Evolutionary conservation across 2,888 invertebrate species (phyloP).

Genomic region (Phyto melanocephala): DNA sequence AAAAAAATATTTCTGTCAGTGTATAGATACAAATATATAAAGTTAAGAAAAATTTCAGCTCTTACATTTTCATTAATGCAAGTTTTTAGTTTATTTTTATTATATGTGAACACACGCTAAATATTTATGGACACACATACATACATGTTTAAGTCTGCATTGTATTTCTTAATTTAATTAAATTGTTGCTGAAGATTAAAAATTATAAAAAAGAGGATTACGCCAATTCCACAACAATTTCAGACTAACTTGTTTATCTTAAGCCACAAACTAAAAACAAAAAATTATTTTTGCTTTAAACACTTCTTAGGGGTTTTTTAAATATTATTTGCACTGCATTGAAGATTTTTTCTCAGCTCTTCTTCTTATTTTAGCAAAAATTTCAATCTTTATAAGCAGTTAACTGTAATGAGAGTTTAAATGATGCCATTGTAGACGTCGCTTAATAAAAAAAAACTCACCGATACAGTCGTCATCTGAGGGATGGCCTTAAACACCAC

Average conservation of each 20-base stretch:
- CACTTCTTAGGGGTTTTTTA: slow-evolving; percentile 30
- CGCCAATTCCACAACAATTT: slow-evolving; percentile 17
- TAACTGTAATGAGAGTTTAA: slow-evolving; percentile 69
- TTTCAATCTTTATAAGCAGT: slow-evolving; percentile 65
- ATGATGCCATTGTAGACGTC: slow-evolving; percentile 63
- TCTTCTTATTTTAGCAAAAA: slow-evolving; percentile 54
- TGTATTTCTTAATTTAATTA: slow-evolving; percentile 60
- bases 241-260: slow-evolving; percentile 13
- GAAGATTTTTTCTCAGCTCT: neutral
- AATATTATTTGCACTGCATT: neutral
- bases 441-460: slow-evolving; percentile 15
- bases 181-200: slow-evolving; percentile 63
- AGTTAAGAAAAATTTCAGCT: no score
- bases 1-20: slow-evolving; percentile 12
- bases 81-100: slow-evolving; percentile 22
- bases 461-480: neutral
- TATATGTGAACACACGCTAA: neutral
- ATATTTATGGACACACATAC: neutral
- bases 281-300: slow-evolving; percentile 40
- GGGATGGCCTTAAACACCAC: slow-evolving; percentile 6
- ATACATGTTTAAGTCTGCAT: neutral
- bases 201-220: slow-evolving; percentile 44
- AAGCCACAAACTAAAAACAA: slow-evolving; percentile 2
- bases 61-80: slow-evolving; percentile 7
- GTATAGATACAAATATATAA: no score